Evolutionary conservation across 2,888 invertebrate genomes (phyloP), one percentile per base, ranked within the genome.

Genomic region (Rapana venosa): DNA sequence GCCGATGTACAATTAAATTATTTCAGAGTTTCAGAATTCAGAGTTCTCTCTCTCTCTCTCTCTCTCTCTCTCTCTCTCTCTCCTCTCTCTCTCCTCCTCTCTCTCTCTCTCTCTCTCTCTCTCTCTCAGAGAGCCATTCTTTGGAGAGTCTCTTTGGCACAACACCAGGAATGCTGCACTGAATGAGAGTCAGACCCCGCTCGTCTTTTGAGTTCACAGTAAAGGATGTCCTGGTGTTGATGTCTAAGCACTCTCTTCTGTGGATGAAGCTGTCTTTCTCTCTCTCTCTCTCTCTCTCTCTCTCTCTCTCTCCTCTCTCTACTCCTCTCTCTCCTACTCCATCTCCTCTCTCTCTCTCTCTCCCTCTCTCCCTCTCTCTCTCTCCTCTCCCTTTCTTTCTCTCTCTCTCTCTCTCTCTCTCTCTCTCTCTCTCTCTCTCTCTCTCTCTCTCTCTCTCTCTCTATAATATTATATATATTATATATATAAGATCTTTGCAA

Each of bases 351-450:
- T 13, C 26, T n/a, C n/a, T 6, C 5, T 0, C 6, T 4, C n/a
- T 6, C 1, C 0, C 26, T 4, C 5, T n/a, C 8, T 8, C n/a
- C 6, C 5, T 11, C 26, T 0, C 4, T 13, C n/a, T 6, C 4
- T 5, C 5, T 11, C 1, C 0, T 74, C n/a, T 13, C 0, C 4
- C 5, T 11, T n/a, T 6, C 26, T n/a, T 0, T 74, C 8, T 4
- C n/a, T 5, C 5, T n/a, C 1, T 61, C n/a, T 61, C 22, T 13
- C 1, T 4, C 6, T 61, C 6, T 8, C 1, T 13, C 15, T 8
- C 1, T 4, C 22, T 8, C 22, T 61, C 4, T 6, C 6, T 13
- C n/a, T 8, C 11, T n/a, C 4, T 1, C 15, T 74, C 4, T 2
- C 11, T 26, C 1, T 6, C 11, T n/a, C 70, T 74, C 5, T 74